Conservation (phyloP, 2,113 vertebrate genomes). For the Bubo scandiacus region DNA sequence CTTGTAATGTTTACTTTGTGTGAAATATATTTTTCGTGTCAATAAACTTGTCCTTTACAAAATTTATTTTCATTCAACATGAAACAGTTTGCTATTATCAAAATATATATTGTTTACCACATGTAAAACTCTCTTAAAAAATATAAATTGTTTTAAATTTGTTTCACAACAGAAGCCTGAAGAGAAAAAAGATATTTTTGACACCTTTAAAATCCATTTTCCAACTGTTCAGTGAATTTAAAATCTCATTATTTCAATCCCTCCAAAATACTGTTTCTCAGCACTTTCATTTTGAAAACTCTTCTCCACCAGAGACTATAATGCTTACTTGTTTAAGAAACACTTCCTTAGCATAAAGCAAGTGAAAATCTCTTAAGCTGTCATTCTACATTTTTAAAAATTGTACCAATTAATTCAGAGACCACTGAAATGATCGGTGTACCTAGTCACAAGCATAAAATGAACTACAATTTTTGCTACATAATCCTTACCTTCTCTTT, state of each 20-base stretch:
- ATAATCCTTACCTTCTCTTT: not conserved
- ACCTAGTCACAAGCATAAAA: not conserved
- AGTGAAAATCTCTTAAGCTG: not conserved
- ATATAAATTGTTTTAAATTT: not conserved
- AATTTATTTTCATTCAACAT: not conserved
- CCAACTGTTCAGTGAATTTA: not conserved
- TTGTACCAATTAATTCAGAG: not conserved
- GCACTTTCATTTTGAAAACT: not conserved
- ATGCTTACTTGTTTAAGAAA: not conserved
- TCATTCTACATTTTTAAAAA: not conserved
- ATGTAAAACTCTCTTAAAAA: not conserved
- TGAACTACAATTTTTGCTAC: not conserved
- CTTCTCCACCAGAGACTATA: not conserved
- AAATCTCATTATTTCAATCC: not conserved
- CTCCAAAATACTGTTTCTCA: not conserved
- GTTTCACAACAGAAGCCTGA: not conserved
- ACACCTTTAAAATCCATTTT: not conserved
- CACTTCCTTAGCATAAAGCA: not conserved
- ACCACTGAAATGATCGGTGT: not conserved
- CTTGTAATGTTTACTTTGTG: not conserved
- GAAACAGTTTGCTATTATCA: not conserved
- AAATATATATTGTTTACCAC: not conserved
- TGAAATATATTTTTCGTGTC: not conserved
- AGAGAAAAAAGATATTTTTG: not conserved
- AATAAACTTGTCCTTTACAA: not conserved